Evolutionary conservation across 1,140 invertebrate species (phyloP), one percentile per base, ranked within the genome.

Genomic region (Drosophila melanogaster): DNA sequence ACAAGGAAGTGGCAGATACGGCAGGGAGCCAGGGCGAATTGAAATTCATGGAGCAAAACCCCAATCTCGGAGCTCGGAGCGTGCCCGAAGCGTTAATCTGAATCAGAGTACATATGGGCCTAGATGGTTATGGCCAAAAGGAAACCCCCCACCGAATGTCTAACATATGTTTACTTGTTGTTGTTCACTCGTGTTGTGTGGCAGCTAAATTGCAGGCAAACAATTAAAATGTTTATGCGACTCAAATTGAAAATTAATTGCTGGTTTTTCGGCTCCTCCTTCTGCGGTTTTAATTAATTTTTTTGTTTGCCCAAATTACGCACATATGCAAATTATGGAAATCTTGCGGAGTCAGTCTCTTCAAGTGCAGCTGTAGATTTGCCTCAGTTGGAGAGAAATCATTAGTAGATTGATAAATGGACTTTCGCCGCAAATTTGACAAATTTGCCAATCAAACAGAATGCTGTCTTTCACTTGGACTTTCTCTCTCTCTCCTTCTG

Each of bases 161-260:
- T 49, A 58, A 83, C 84, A 86, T 89, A 79, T 86, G 84, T 89
- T 83, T 85, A 77, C 67, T 77, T 85, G 78, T 30, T 30, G 30
- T 77, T 30, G 30, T 77, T 85, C 72, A 77, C 75, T 85, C 66
- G 41, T 74, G 57, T 51, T 71, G 71, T 49, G 57, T 49, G 57
- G 46, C 61, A 49, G 65, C 69, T 53, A 77, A 79, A 85, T 85
- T 62, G 70, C 65, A 89, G 71, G 72, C 84, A 86, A 86, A 83
- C 84, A 86, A 86, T 87, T 83, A 83, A 83, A 83, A 86, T 83
- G 84, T 79, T 87, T 77, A 64, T 79, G 66, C 56, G 55, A 33
- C 62, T 83, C 74, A 89, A 86, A 86, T 89, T 87, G 84, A 87
- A 87, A 87, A 87, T 86, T 83, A 87, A 87, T 87, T 89, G 83